A percentile compares a stretch with the other conserved stretches of the same genome.
Evolutionary conservation across 2,113 vertebrate species (phyloP).

Genomic region (Diphyllodes magnificus): DNA sequence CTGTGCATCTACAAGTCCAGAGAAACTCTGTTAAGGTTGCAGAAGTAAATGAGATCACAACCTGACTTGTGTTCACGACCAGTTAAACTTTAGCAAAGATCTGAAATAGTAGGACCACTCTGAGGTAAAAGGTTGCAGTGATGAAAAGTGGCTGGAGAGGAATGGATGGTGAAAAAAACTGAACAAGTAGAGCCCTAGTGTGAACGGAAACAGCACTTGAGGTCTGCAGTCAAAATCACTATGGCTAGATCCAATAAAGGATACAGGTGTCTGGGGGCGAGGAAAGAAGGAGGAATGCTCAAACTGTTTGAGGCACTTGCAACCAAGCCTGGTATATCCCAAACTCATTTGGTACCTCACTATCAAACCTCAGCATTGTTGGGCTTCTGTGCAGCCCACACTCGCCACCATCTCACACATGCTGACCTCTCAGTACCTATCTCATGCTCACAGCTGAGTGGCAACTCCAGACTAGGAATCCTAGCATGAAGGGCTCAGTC

Average conservation of each 20-base stretch:
- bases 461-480: background rate
- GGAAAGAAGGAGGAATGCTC: background rate
- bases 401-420: background rate
- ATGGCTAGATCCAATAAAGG: background rate
- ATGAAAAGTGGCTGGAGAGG: background rate
- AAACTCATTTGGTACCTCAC: background rate
- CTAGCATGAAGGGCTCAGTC: background rate
- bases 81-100: background rate
- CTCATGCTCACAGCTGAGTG: background rate
- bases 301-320: background rate
- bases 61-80: background rate
- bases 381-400: background rate
- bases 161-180: background rate
- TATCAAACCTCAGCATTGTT: background rate
- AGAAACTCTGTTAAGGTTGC: background rate
- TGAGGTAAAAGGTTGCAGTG: background rate
- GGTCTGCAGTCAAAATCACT: background rate
- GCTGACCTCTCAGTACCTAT: background rate
- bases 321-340: background rate
- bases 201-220: background rate
- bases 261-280: fast-evolving
- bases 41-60: background rate
- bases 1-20: background rate
- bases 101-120: background rate
- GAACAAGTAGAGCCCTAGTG: background rate